Evolutionary conservation across 2,888 invertebrate species (phyloP), one percentile per base, ranked within the genome.

Genomic region (Drosophila limbata): DNA sequence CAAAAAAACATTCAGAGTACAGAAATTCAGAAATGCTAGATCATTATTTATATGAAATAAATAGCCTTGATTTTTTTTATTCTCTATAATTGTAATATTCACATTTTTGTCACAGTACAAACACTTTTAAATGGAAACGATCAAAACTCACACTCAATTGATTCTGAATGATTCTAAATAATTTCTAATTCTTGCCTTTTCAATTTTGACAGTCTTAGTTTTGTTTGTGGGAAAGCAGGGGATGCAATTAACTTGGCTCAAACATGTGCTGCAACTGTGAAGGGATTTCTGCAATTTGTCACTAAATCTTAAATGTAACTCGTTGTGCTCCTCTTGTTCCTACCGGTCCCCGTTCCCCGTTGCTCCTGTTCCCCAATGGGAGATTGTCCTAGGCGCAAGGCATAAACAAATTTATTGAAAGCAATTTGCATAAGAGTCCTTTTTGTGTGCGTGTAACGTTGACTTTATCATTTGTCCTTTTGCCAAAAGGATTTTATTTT

Each of bases 371-470:
- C 53, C 73, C 31, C 33, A 11, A 15, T n/a, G 39, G 9, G 25
- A 52, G 9, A 5, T 25, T 39, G 25, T 39, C 13, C 45, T 57
- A 35, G 42, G 56, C 52, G 40, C 65, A 60, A 65, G 74, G 71
- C 70, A 60, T 57, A 70, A 73, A 83, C 82, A 89, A 90, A 89
- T 90, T 90, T 88, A 90, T 89, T 83, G 84, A 83, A 84, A 84
- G 81, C 84, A 88, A 91, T 91, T 91, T 91, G 86, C 91, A 86
- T 86, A 50, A 72, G 79, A 82, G 59, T 86, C 77, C 85, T 87
- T 90, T 73, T 63, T 68, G 66, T 47, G 37, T 75, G 60, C 63
- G 61, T 80, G 77, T 79, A 77, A 63, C 71, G 75, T 67, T 72
- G 74, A 81, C 76, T 82, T 81, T 75, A 81, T 82, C 82, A 76